Evolutionary conservation across 2,888 invertebrate genomes (phyloP).

Genomic region (Drosophila cognata): DNA sequence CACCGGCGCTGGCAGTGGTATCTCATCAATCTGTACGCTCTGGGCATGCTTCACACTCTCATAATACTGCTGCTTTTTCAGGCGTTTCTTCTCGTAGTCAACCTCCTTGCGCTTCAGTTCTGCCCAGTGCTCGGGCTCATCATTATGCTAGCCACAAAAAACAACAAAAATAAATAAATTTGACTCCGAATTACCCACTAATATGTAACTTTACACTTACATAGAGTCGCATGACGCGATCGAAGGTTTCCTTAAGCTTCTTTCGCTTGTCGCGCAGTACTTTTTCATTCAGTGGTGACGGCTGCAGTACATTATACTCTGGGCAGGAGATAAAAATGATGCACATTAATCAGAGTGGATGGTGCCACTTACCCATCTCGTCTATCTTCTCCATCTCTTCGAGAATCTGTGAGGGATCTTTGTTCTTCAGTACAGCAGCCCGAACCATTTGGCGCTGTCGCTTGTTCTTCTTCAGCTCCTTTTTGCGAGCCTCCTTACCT

Average conservation of each 20-base stretch:
- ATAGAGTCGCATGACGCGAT: conserved; percentile 97
- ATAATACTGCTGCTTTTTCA: conserved; percentile 95
- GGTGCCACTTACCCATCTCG: conserved; percentile 93
- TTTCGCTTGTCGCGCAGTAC: conserved; percentile 98
- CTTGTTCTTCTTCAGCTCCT: conserved; percentile 99
- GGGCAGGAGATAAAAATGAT: conserved; percentile 22
- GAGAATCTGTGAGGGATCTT: conserved; percentile 97
- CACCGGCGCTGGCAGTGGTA: conserved; percentile 94
- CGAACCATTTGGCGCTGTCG: conserved; percentile 98
- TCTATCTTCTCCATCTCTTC: conserved; percentile 99
- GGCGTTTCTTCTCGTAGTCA: conserved; percentile 95
- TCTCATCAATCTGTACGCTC: conserved; percentile 97
- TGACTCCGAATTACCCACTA: not conserved
- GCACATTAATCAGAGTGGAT: not conserved
- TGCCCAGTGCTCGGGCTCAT: conserved; percentile 97
- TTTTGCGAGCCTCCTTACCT: conserved; percentile 99
- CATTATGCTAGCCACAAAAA: conserved; percentile 90
- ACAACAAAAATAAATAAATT: not conserved
- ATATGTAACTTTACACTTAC: conserved; percentile 87
- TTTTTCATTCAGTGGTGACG: conserved; percentile 97
- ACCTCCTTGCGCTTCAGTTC: conserved; percentile 95
- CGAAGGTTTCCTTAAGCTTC: conserved; percentile 97
- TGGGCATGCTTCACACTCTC: conserved; percentile 98
- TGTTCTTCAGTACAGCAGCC: conserved; percentile 98
- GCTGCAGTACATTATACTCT: conserved; percentile 98